Conservation (phyloP, 1,140 invertebrate genomes). For the Drosophila takahashii region DNA sequence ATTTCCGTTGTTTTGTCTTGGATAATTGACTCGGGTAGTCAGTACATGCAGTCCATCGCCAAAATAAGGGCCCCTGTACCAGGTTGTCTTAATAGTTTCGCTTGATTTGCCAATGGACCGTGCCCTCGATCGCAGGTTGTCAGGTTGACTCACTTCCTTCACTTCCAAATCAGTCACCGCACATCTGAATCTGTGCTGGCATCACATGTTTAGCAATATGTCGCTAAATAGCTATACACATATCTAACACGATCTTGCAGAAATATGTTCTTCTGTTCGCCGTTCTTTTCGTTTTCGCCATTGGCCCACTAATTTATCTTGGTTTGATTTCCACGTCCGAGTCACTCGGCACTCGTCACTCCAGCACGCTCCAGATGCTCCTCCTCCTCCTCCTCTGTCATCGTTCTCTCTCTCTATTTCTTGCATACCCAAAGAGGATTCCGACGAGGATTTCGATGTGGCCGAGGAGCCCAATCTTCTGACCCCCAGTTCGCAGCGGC, state of each 20-base stretch:
- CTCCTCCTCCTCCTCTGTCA: slow-evolving; percentile 29
- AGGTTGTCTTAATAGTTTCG: background rate
- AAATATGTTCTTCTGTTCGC: slow-evolving; percentile 44
- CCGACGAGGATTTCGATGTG: slow-evolving; percentile 48
- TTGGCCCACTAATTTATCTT: slow-evolving; percentile 71
- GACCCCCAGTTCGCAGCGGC: slow-evolving; percentile 60
- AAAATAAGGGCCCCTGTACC: background rate
- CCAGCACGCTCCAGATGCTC: slow-evolving; percentile 16
- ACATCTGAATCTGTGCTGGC: slow-evolving; percentile 34
- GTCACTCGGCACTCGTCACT: no score
- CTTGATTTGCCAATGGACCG: slow-evolving; percentile 10
- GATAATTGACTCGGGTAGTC: slow-evolving; percentile 61
- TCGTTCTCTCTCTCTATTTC: slow-evolving; percentile 38
- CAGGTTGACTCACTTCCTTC: slow-evolving; percentile 26
- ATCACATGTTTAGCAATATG: slow-evolving; percentile 82
- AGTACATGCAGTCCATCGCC: slow-evolving; percentile 1
- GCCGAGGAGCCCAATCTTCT: slow-evolving; percentile 51
- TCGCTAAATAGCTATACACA: slow-evolving; percentile 75
- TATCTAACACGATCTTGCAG: slow-evolving; percentile 35
- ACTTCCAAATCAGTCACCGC: slow-evolving; percentile 18
- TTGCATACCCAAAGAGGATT: slow-evolving; percentile 61
- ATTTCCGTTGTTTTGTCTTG: slow-evolving; percentile 64
- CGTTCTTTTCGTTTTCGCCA: slow-evolving; percentile 55
- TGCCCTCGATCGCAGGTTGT: slow-evolving; percentile 22
- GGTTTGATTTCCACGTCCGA: slow-evolving; percentile 48